These are phyloP conservation scores for Parapristionchus giblindavisi DNA, from an alignment of 2,888 invertebrate species.

Conservation along the genomic window DNA sequence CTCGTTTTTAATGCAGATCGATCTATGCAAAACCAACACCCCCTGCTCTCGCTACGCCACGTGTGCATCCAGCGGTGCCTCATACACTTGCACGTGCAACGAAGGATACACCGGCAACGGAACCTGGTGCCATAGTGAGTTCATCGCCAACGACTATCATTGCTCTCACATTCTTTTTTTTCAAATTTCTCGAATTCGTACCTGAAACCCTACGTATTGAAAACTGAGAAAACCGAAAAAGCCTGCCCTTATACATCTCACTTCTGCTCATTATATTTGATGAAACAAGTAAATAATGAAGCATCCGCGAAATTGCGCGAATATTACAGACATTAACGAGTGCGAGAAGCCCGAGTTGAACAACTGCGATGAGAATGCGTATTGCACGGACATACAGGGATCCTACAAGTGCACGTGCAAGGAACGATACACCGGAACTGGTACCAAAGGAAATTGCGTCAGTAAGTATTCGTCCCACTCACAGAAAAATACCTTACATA, in stretches of 20 bases:
- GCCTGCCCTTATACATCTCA: no score
- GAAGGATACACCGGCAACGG: slow-evolving; percentile 33
- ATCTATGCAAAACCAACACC: slow-evolving; percentile 9
- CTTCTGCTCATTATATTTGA: no score
- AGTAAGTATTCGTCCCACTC: slow-evolving; percentile 31
- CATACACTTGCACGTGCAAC: slow-evolving; percentile 38
- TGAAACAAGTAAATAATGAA: no score
- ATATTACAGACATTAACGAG: slow-evolving; percentile 36
- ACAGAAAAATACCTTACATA: no score
- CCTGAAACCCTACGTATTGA: no score
- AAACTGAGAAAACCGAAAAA: no score
- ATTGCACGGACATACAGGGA: slow-evolving; percentile 33
- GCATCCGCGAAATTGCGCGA: no score
- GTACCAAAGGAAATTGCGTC: slow-evolving; percentile 24
- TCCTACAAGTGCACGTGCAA: slow-evolving; percentile 36
- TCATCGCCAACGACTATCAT: background rate
- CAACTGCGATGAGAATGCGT: slow-evolving; percentile 36
- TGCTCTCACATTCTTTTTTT: background rate
- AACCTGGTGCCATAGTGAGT: slow-evolving; percentile 38
- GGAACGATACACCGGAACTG: slow-evolving; percentile 34
- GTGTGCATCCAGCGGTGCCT: background rate
- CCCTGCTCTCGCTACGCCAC: slow-evolving; percentile 34
- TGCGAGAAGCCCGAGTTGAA: slow-evolving; percentile 3
- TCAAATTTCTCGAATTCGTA: no score
- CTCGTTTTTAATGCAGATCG: slow-evolving; percentile 18